Evolutionary conservation across 1,140 invertebrate genomes (phyloP).

Genomic region (Psix sp.): DNA sequence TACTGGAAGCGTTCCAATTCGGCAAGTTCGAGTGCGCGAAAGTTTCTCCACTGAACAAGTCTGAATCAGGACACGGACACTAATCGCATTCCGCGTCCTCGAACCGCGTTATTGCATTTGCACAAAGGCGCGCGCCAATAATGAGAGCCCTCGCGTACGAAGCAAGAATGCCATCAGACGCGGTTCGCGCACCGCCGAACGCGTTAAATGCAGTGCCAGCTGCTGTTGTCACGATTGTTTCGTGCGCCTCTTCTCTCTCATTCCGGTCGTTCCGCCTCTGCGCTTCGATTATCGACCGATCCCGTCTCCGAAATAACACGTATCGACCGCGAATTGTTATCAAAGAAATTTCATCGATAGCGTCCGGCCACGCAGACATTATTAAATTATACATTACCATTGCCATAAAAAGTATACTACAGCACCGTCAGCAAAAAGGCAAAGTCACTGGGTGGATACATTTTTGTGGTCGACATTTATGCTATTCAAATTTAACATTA

Average conservation of each 20-base stretch:
- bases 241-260: slow-evolving; percentile 52
- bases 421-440: too few relatives aligned
- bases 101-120: slow-evolving; percentile 38
- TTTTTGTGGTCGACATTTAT: too few relatives aligned
- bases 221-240: slow-evolving; percentile 64
- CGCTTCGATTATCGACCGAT: slow-evolving; percentile 58
- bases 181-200: slow-evolving; percentile 70
- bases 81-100: slow-evolving; percentile 43
- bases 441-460: too few relatives aligned
- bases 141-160: slow-evolving; percentile 64
- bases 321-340: slow-evolving; percentile 47
- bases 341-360: slow-evolving; percentile 41
- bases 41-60: slow-evolving; percentile 10
- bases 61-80: slow-evolving; percentile 16
- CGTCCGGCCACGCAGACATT: slow-evolving; percentile 22
- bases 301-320: slow-evolving; percentile 45
- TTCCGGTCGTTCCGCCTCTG: slow-evolving; percentile 46
- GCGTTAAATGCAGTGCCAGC: slow-evolving; percentile 67
- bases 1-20: slow-evolving; percentile 43
- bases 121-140: slow-evolving; percentile 52
- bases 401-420: too few relatives aligned
- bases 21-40: slow-evolving; percentile 15
- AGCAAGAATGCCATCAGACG: slow-evolving; percentile 69
- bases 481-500: too few relatives aligned
- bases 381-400: slow-evolving; percentile 1